A percentile compares a stretch with the other conserved stretches of the same genome.
These are phyloP conservation scores for Pogoniulus pusillus DNA, from an alignment of 2,797 vertebrate genomes.

Conservation along the genomic window DNA sequence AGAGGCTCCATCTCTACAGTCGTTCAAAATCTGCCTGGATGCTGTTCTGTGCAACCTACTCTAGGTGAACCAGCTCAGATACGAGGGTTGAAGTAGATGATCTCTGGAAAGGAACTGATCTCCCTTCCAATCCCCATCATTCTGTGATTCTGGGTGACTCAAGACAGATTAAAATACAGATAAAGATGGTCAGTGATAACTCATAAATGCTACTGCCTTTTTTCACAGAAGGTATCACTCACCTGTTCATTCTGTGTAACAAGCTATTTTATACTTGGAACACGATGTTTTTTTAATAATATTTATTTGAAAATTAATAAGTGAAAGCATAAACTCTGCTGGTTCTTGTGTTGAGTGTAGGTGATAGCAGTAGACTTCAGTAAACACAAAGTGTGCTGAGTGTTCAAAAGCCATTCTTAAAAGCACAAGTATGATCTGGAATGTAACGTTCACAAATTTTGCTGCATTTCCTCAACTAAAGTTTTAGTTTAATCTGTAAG, in stretches of 20 bases:
- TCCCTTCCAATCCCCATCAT: too few species aligned
- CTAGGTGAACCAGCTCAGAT: too few species aligned
- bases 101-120: too few species aligned
- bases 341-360: rapidly evolving
- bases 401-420: background rate
- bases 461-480: background rate
- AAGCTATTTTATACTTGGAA: background rate
- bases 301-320: background rate
- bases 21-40: too few species aligned
- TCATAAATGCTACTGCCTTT: background rate
- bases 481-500: background rate
- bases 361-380: background rate
- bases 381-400: background rate
- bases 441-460: background rate
- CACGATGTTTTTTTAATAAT: background rate
- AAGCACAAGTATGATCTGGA: background rate
- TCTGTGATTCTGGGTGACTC: too few species aligned
- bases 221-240: background rate
- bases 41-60: too few species aligned
- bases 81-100: too few species aligned
- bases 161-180: background rate
- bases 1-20: too few species aligned
- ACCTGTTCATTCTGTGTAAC: background rate
- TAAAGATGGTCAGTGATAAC: background rate
- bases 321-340: background rate